Percentiles rank a stretch among this genome's conserved stretches.
Conservation (phyloP, 2,797 vertebrate species). For the Pantherophis alleghaniensis region DNA sequence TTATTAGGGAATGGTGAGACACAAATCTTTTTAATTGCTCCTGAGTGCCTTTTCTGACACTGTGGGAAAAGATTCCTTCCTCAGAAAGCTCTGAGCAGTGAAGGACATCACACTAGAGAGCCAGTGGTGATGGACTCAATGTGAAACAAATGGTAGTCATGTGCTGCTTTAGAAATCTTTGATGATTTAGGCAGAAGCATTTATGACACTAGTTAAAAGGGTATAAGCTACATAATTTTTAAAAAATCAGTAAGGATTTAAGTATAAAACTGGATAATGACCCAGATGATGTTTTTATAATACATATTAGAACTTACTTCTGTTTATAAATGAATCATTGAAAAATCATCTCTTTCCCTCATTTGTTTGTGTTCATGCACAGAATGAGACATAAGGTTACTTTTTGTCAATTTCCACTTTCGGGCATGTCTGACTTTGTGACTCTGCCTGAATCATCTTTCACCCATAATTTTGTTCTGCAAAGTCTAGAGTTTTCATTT, state of each 20-base stretch:
- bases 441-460: neutral
- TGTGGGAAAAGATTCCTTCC: neutral
- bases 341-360: neutral
- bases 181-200: slow-evolving; percentile 55
- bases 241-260: neutral
- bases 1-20: neutral
- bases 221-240: neutral
- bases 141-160: slow-evolving; percentile 65
- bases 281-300: neutral
- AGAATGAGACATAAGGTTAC: neutral
- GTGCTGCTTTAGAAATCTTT: slow-evolving; percentile 51
- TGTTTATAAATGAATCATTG: neutral
- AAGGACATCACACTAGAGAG: slow-evolving; percentile 20
- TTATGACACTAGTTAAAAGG: slow-evolving; percentile 56
- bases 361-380: neutral
- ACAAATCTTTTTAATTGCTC: neutral
- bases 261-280: slow-evolving; percentile 34
- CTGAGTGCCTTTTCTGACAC: neutral
- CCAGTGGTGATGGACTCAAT: slow-evolving; percentile 49
- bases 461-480: neutral
- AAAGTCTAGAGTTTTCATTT: neutral
- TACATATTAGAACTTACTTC: neutral
- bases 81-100: neutral
- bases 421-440: neutral
- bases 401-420: neutral